Conservation (phyloP, 1,140 invertebrate species). For the Matsumurasca onukii region DNA sequence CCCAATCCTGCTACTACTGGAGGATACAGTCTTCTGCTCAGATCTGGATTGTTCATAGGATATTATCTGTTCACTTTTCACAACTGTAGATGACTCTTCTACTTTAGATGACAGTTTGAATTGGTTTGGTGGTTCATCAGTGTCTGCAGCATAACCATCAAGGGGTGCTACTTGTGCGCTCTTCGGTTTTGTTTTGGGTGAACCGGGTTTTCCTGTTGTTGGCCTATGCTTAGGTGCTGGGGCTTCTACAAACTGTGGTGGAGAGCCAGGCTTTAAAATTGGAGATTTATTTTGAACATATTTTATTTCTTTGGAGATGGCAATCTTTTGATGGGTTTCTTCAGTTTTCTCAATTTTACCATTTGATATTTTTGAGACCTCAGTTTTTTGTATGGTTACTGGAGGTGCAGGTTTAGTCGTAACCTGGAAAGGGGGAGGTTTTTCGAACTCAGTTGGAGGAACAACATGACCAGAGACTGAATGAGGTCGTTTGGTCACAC, state of each 20-base stretch:
- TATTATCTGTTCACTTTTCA: neutral
- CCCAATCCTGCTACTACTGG: conserved; percentile 41
- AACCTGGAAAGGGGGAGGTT: conserved; percentile 52
- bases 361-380: conserved; percentile 13
- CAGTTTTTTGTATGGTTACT: neutral
- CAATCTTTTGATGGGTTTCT: conserved; percentile 26
- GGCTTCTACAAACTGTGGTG: conserved; percentile 54
- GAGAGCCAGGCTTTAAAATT: conserved; percentile 53
- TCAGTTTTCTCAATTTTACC: conserved; percentile 32
- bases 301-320: conserved; percentile 8
- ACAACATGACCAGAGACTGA: conserved; percentile 57
- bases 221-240: conserved; percentile 42
- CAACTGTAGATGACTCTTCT: neutral
- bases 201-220: conserved; percentile 48
- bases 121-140: conserved; percentile 57
- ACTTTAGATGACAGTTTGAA: conserved; percentile 29
- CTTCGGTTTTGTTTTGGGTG: conserved; percentile 57
- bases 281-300: conserved; percentile 13
- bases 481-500: conserved; percentile 49
- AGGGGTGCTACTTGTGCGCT: conserved; percentile 50
- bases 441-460: conserved; percentile 60
- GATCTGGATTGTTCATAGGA: neutral
- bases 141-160: conserved; percentile 72
- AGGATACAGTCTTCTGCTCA: neutral
- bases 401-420: conserved; percentile 44